Base-by-base conservation (phyloP, 2,797 vertebrate genomes). In the Malurus splendens region DNA sequence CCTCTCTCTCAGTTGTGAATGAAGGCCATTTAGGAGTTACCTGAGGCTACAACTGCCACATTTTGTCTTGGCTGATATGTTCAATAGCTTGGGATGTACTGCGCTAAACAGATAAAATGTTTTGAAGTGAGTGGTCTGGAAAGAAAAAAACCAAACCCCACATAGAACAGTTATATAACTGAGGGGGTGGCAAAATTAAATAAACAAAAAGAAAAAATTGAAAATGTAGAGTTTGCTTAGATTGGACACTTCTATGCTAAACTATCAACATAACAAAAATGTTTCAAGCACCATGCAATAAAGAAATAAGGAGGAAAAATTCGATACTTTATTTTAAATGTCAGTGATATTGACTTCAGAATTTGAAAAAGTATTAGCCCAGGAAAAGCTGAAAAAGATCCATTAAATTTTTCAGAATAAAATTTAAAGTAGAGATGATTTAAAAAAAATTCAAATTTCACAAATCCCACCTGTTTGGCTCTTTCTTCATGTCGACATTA, bases 101-200 rank as follows among this genome's bases (percentile, higher is more conserved):
- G 79, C 56, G 86, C 81, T 90, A 90, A 95, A 86, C 52, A 80
- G 47, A 61, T 79, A 86, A 94, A 88, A 47, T 47, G 68, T 85
- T 93, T 94, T 87, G 76, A 68, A 91, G 39, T 59, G 55, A 84
- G 51, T 33, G 13, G 5, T 65, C 79, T 42, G 27, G 20, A 23
- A 82, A 78, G 82, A 64, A 75, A 3, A 39, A 57, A 27, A 27
- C 5, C 8, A 62, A 47, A 52, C 2, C 39, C 23, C 28, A 10
- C 25, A 66, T 36, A 70, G 36, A 32, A 54, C 17, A 48, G 48
- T 90, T 95, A 82, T 32, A 28, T 90, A 94, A 93, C 32, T 76
- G 56, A 36, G 7, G 5, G 7, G 2, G 14, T 42, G 15, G 24
- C 18, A 62, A 77, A 76, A 67, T 33, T 10, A 80, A 67, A 32